A percentile compares a stretch with the other conserved stretches of the same genome.
Conservation (phyloP, 2,888 invertebrate species). For the Agelastica alni region DNA sequence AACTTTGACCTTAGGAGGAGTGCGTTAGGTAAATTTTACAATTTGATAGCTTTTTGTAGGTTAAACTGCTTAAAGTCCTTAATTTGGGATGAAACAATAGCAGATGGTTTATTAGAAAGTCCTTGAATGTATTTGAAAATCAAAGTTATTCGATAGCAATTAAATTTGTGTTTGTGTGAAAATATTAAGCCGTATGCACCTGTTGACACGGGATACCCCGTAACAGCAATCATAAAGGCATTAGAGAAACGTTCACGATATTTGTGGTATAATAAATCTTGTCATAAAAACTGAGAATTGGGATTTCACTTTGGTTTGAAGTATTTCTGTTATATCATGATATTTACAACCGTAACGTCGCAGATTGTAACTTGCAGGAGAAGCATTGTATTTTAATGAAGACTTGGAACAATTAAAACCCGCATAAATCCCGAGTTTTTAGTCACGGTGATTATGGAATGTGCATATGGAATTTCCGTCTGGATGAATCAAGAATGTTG, state of each 20-base stretch:
- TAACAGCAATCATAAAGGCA: too few relatives aligned
- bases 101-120: too few relatives aligned
- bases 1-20: too few relatives aligned
- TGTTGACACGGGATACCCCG: too few relatives aligned
- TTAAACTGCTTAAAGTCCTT: too few relatives aligned
- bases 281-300: not conserved
- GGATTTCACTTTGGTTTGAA: not conserved
- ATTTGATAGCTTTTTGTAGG: too few relatives aligned
- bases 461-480: slow-evolving; percentile 54
- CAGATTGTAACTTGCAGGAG: not conserved
- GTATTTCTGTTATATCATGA: not conserved
- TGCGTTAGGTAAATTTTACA: too few relatives aligned
- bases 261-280: not conserved
- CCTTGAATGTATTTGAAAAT: too few relatives aligned
- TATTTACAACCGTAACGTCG: not conserved
- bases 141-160: too few relatives aligned
- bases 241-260: not conserved
- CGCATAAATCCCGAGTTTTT: slow-evolving; percentile 49
- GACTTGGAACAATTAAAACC: slow-evolving; percentile 44
- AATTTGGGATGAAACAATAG: too few relatives aligned
- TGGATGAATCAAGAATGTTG: slow-evolving; percentile 54
- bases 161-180: too few relatives aligned
- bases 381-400: slow-evolving; percentile 22
- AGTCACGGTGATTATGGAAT: slow-evolving; percentile 53
- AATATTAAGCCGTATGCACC: too few relatives aligned